phyloP scores from a whole-genome alignment of 2,888 invertebrate species.

The Acrobasis suavella region DNA sequence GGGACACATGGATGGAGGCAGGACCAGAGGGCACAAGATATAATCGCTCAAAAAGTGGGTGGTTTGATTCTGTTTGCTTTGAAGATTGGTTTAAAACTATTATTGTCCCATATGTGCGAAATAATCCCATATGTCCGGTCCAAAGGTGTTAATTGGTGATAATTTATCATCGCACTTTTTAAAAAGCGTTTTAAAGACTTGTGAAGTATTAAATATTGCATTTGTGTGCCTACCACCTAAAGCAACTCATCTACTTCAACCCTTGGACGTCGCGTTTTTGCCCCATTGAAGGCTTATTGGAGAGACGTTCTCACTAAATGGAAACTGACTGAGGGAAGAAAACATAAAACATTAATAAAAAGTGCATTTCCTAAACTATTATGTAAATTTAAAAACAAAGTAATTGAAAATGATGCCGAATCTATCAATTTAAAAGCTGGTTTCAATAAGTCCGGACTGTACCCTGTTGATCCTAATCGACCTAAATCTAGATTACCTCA shows the following conservation, averaged over 20 bases:
- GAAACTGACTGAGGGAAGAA: slow-evolving; percentile 29
- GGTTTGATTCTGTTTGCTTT: no score
- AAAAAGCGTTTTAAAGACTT: slow-evolving; percentile 39
- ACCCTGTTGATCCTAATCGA: no score
- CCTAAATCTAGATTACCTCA: no score
- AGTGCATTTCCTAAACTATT: slow-evolving; percentile 26
- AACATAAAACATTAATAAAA: slow-evolving; percentile 26
- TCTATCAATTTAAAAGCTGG: slow-evolving; percentile 26
- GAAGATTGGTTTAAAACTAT: slow-evolving; percentile 29
- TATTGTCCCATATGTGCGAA: slow-evolving; percentile 23
- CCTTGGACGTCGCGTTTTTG: slow-evolving; percentile 44
- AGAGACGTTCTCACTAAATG: slow-evolving; percentile 36
- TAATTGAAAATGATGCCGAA: slow-evolving; percentile 21
- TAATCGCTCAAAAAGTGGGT: background rate
- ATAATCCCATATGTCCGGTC: slow-evolving; percentile 34
- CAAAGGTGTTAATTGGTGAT: no score
- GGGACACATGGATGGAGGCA: slow-evolving; percentile 26
- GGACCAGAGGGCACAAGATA: slow-evolving; percentile 25
- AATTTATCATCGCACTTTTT: no score
- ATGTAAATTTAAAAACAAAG: slow-evolving; percentile 20
- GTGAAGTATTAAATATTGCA: slow-evolving; percentile 42
- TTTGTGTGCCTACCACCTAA: slow-evolving; percentile 44
- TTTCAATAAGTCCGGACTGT: slow-evolving; percentile 23
- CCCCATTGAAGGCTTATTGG: slow-evolving; percentile 40
- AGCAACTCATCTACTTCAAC: slow-evolving; percentile 38